Conservation (phyloP, 1,140 invertebrate species). For the Brachionus rubens region DNA sequence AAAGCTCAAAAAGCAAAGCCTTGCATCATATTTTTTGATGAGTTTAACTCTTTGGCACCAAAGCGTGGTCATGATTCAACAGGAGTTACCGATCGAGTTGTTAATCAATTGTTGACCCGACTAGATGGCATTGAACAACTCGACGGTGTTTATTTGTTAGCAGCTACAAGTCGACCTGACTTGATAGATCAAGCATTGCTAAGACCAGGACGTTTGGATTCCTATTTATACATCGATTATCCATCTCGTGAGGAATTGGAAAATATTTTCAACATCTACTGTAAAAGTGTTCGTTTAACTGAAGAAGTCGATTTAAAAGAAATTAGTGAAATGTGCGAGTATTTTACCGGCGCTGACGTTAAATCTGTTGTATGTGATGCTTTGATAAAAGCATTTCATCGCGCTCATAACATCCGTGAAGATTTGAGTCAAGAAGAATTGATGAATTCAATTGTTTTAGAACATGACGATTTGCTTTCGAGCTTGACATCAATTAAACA, state of each 20-base stretch:
- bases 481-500: neutral
- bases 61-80: constrained; percentile 93
- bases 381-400: constrained; percentile 24
- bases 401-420: neutral
- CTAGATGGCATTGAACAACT: constrained; percentile 87
- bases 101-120: constrained; percentile 92
- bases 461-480: neutral
- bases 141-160: constrained; percentile 56
- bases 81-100: constrained; percentile 93
- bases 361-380: constrained; percentile 35
- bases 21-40: constrained; percentile 94
- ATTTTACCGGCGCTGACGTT: constrained; percentile 34
- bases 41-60: constrained; percentile 94
- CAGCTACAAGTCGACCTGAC: constrained; percentile 85
- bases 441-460: neutral
- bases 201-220: constrained; percentile 83
- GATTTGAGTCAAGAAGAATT: neutral
- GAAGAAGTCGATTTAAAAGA: neutral
- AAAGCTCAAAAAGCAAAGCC: constrained; percentile 82
- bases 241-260: constrained; percentile 60
- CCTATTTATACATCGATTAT: constrained; percentile 71
- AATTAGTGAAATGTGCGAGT: neutral
- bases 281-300: neutral
- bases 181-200: constrained; percentile 88
- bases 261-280: constrained; percentile 16